Evolutionary conservation across 2,113 vertebrate genomes (phyloP).

Genomic region (Ammospiza nelsoni): DNA sequence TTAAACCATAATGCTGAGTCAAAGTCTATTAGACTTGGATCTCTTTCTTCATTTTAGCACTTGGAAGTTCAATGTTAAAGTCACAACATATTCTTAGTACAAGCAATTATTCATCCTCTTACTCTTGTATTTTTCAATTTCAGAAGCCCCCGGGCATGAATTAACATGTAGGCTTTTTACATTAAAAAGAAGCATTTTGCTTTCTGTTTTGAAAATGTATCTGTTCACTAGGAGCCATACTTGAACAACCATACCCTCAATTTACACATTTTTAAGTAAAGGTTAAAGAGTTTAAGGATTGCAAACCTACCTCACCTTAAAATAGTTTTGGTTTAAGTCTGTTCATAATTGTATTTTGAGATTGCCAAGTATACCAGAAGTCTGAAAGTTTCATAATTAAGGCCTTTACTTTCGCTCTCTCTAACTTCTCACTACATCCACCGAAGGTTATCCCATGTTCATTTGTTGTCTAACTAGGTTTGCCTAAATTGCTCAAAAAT

Average conservation of each 20-base stretch:
- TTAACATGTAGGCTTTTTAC: not conserved
- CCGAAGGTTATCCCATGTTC: not conserved
- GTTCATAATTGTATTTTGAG: not conserved
- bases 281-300: not conserved
- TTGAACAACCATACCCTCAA: not conserved
- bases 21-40: not conserved
- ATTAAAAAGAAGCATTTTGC: conserved; percentile 20
- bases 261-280: not conserved
- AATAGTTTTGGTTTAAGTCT: not conserved
- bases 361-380: not conserved
- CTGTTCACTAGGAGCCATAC: not conserved
- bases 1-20: not conserved
- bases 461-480: not conserved
- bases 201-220: not conserved
- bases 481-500: not conserved
- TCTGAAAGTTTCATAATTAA: not conserved
- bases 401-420: not conserved
- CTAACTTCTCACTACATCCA: not conserved
- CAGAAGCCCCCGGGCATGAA: not conserved
- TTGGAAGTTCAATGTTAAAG: not conserved
- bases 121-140: not conserved
- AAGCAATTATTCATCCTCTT: conserved; percentile 2
- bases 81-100: not conserved
- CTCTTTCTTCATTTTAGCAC: not conserved
- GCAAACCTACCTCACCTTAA: not conserved